Evolutionary conservation across 1,140 invertebrate genomes (phyloP).

Genomic region (Nebria ingens): DNA sequence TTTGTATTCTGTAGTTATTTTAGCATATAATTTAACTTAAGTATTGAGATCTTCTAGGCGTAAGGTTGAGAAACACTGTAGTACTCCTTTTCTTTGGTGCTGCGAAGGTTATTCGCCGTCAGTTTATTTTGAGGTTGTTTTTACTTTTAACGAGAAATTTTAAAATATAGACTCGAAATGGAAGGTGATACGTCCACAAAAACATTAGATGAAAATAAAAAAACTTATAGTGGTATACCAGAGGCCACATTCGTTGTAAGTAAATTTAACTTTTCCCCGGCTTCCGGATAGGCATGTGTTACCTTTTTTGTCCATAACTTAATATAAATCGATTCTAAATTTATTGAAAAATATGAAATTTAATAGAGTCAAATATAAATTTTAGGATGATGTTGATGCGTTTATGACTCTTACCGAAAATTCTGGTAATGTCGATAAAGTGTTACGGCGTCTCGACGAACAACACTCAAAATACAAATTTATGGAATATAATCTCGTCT

Average conservation of each 20-base stretch:
- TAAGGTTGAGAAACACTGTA: too few species aligned
- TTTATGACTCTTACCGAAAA: slow-evolving; percentile 81
- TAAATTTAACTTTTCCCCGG: slow-evolving; percentile 15
- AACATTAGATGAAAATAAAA: slow-evolving; percentile 39
- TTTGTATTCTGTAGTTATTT: too few species aligned
- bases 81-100: too few species aligned
- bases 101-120: too few species aligned
- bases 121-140: too few species aligned
- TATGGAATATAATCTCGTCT: slow-evolving; percentile 84
- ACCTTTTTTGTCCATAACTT: not conserved
- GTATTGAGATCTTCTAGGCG: too few species aligned
- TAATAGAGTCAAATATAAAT: too few species aligned
- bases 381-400: slow-evolving; percentile 89
- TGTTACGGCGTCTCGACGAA: slow-evolving; percentile 78
- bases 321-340: not conserved
- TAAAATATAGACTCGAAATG: slow-evolving; percentile 21
- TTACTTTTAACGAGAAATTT: too few species aligned
- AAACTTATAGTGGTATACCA: slow-evolving; percentile 69
- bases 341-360: slow-evolving; percentile 11
- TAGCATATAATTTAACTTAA: too few species aligned
- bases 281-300: not conserved
- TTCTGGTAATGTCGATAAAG: slow-evolving; percentile 66
- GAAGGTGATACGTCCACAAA: slow-evolving; percentile 17
- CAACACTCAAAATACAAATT: slow-evolving; percentile 94
- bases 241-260: slow-evolving; percentile 71